Conservation (phyloP, 2,888 invertebrate genomes). For the Mycalesis mineus region DNA sequence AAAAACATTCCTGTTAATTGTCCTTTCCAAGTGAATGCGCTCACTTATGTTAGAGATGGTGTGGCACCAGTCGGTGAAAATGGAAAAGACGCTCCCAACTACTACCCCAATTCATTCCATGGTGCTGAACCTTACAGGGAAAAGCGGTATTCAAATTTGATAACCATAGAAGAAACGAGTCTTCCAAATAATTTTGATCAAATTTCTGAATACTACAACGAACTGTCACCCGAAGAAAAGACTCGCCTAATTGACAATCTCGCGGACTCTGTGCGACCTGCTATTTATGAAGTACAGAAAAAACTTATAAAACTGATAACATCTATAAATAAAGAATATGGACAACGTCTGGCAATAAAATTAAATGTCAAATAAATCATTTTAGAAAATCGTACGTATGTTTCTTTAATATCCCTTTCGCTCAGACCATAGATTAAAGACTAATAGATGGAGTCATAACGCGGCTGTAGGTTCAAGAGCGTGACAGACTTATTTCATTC, state of each 20-base stretch:
- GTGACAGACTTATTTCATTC: too few relatives aligned
- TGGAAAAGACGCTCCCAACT: conserved; percentile 85
- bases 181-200: conserved; percentile 41
- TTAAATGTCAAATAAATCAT: too few relatives aligned
- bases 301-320: too few relatives aligned
- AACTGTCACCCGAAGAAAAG: background rate
- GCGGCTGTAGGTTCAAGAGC: too few relatives aligned
- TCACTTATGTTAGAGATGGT: conserved; percentile 92
- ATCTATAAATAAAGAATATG: too few relatives aligned
- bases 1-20: conserved; percentile 95
- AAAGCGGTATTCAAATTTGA: conserved; percentile 89
- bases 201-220: conserved; percentile 42
- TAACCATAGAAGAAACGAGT: conserved; percentile 56
- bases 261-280: background rate
- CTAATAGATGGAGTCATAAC: too few relatives aligned
- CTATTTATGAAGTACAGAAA: background rate
- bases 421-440: too few relatives aligned
- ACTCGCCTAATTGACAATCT: background rate
- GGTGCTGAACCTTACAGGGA: conserved; percentile 94
- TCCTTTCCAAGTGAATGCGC: conserved; percentile 81
- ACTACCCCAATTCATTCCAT: background rate
- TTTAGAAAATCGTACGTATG: too few relatives aligned
- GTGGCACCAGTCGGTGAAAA: conserved; percentile 84
- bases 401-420: too few relatives aligned
- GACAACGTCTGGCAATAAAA: too few relatives aligned